Base-by-base conservation (phyloP, 2,113 vertebrate species). In the Festucalex cinctus region DNA sequence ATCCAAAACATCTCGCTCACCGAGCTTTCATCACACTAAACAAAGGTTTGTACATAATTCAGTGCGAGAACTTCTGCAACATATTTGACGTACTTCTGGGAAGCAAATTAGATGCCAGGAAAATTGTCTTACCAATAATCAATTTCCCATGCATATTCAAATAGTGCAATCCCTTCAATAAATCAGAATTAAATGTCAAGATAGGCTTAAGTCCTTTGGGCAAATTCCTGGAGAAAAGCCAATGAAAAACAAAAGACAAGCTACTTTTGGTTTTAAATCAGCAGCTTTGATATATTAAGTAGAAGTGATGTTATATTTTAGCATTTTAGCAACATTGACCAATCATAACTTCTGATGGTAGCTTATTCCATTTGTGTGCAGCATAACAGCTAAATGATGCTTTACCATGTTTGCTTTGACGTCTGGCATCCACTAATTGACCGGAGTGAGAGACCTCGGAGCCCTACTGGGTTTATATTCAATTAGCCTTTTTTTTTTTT, bases 21-120 rank as follows among this genome's bases (percentile, higher is more conserved):
- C 78, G 80, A 77, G 65, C 59, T 84, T 81, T 83, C 83, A 80
- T 78, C 66, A 69, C 59, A 71, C 68, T 86, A 85, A 87, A 88
- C 79, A 16, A 85, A 83, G 79, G 80, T 84, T 71, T 79, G 86
- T 80, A 81, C 71, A 82, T 17, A 64, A 78, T 66, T 73, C 53
- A 36, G 48, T 68, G 79, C 70, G 58, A 75, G 28, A 74, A 81
- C 56, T 73, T 79, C 77, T 73, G 71, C 80, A 73, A 83, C 73
- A 82, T 77, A 77, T 82, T 73, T 65, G 63, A 74, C 63, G 69
- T 66, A 60, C 69, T 77, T 75, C 75, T 63, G 63, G 71, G 53
- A 87, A 88, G 83, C 84, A 87, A 86, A 88, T 85, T 66, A 86
- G 81, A 84, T 71, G 70, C 37, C 75, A 68, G 74, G 65, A 69